phyloP scores from a whole-genome alignment of 2,888 invertebrate species.

The Acleris literana region DNA sequence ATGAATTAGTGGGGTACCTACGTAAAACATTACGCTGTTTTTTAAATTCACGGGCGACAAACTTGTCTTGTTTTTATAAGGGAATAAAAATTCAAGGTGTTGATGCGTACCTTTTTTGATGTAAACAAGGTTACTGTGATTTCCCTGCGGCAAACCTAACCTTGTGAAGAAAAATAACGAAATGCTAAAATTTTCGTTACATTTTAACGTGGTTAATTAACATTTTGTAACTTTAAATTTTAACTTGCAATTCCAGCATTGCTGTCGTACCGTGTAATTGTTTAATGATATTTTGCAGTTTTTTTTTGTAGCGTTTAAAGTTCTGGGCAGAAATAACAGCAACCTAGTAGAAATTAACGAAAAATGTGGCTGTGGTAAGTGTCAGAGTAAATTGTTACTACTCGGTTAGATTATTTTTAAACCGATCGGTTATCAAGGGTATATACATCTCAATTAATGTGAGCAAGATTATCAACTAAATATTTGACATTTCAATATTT shows the following conservation, averaged over 20 bases:
- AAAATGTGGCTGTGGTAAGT: no score
- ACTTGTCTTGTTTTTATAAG: background rate
- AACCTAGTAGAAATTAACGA: background rate
- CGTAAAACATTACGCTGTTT: no score
- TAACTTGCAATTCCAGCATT: background rate
- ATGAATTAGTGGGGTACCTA: no score
- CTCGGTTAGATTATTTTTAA: no score
- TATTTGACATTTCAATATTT: no score
- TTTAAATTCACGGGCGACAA: no score
- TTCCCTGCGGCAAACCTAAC: conserved; percentile 15
- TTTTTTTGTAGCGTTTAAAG: conserved; percentile 2
- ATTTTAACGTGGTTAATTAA: conserved; percentile 1
- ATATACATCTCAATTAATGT: no score
- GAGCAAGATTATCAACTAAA: no score
- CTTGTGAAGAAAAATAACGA: conserved; percentile 6
- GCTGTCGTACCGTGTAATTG: conserved; percentile 5
- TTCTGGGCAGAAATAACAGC: background rate
- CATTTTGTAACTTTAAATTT: background rate
- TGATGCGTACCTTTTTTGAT: conserved; percentile 1
- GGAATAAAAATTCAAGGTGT: background rate
- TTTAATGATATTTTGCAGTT: background rate
- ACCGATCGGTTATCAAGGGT: no score
- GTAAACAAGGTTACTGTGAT: conserved; percentile 6
- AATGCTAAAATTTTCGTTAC: background rate
- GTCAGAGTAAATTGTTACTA: no score